phyloP scores from a whole-genome alignment of 2,113 vertebrate genomes.

The Carassius auratus region DNA sequence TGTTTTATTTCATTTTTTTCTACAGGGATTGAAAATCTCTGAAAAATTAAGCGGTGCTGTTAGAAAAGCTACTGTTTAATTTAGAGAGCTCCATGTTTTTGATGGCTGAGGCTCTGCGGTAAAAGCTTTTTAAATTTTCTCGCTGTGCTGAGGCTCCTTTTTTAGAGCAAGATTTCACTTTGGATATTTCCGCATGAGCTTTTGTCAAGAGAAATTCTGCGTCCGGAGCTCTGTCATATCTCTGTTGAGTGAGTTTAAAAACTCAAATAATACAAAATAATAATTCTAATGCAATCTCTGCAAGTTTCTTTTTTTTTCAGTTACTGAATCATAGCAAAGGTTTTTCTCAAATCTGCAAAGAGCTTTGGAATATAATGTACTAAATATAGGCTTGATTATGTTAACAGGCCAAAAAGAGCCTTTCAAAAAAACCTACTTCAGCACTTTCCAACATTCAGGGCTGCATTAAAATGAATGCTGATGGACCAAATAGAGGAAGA shows the following conservation, averaged over 20 bases:
- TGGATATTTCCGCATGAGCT: conserved; percentile 26
- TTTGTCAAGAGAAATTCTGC: background rate
- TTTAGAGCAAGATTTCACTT: conserved; percentile 29
- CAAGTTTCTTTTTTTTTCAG: background rate
- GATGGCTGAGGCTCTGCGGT: conserved; percentile 39
- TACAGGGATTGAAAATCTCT: conserved; percentile 57
- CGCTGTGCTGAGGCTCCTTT: conserved; percentile 31
- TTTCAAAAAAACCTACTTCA: too few relatives aligned
- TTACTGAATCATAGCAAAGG: background rate
- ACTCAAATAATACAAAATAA: background rate
- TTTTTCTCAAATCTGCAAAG: background rate
- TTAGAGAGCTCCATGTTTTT: conserved; percentile 54
- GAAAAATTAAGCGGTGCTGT: conserved; percentile 63
- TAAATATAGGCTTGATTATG: conserved; percentile 7
- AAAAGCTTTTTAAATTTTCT: conserved; percentile 56
- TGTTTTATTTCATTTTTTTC: conserved; percentile 27
- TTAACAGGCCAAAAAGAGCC: background rate
- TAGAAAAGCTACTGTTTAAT: conserved; percentile 65
- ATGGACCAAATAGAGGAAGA: background rate
- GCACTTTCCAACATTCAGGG: background rate
- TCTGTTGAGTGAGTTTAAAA: background rate
- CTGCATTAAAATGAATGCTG: background rate
- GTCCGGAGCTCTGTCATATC: background rate
- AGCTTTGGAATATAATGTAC: background rate
- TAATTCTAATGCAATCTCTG: background rate